Percentiles rank a stretch among this genome's conserved stretches.
Evolutionary conservation across 2,888 invertebrate genomes (phyloP).

Genomic region (Callimorpha dominula): DNA sequence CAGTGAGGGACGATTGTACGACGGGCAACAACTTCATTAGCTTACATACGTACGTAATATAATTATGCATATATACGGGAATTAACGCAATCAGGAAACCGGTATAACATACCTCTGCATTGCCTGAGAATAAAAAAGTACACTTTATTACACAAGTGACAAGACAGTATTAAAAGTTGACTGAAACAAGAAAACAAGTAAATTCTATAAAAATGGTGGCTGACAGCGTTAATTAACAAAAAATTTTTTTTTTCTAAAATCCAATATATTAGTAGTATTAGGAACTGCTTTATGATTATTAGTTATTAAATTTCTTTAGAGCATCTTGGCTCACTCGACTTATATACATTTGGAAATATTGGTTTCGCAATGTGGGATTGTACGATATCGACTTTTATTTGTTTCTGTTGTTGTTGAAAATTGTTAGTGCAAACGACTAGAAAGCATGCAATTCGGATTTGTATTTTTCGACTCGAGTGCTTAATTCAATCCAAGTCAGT

Average conservation of each 20-base stretch:
- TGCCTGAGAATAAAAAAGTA: not conserved
- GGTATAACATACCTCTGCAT: too few species aligned
- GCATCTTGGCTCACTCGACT: not conserved
- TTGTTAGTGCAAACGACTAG: not conserved
- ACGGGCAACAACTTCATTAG: constrained; percentile 51
- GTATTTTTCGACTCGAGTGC: not conserved
- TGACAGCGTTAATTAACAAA: not conserved
- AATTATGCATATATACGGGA: too few species aligned
- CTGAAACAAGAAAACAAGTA: not conserved
- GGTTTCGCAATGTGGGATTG: too few species aligned
- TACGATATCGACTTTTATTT: not conserved
- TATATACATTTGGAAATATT: not conserved
- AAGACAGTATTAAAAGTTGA: not conserved
- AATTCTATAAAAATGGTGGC: not conserved
- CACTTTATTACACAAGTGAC: not conserved
- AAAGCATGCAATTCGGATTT: not conserved
- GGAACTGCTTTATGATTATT: not conserved
- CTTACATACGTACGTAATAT: constrained; percentile 14
- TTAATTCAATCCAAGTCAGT: not conserved
- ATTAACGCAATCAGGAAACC: too few species aligned
- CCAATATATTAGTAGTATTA: not conserved
- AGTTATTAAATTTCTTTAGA: not conserved
- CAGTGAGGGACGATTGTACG: constrained; percentile 38
- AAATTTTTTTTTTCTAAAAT: not conserved
- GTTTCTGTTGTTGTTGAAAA: not conserved